Percentiles rank a stretch among this genome's conserved stretches.
phyloP scores from a whole-genome alignment of 2,888 invertebrate genomes.

The Ganaspis brasiliensis region DNA sequence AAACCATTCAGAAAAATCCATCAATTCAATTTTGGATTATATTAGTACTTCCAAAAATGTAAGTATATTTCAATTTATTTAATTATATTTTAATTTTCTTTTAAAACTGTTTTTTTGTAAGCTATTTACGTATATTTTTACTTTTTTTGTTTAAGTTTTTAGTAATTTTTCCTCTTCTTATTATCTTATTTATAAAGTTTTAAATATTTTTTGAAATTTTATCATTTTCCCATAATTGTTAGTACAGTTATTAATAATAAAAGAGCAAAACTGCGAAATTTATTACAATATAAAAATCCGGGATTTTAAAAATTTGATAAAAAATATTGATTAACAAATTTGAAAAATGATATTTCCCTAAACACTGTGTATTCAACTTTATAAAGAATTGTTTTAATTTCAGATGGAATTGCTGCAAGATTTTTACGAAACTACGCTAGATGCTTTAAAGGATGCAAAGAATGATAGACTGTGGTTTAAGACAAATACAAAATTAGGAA shows the following conservation, averaged over 20 bases:
- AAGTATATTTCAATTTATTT: slow-evolving; percentile 79
- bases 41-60: slow-evolving; percentile 99
- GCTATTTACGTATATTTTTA: background rate
- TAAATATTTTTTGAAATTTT: too few relatives aligned
- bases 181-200: background rate
- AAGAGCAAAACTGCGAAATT: too few relatives aligned
- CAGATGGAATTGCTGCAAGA: slow-evolving; percentile 99
- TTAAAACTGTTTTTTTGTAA: slow-evolving; percentile 28
- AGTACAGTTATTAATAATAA: too few relatives aligned
- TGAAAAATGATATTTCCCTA: too few relatives aligned
- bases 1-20: slow-evolving; percentile 99
- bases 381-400: too few relatives aligned
- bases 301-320: too few relatives aligned
- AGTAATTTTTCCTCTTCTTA: slow-evolving; percentile 17
- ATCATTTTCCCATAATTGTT: too few relatives aligned
- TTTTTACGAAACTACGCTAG: slow-evolving; percentile 98
- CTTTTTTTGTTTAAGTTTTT: too few relatives aligned
- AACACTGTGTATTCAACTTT: too few relatives aligned
- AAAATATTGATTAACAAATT: too few relatives aligned
- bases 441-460: slow-evolving; percentile 97
- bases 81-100: slow-evolving; percentile 47
- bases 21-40: slow-evolving; percentile 99
- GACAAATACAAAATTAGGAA: slow-evolving; percentile 99
- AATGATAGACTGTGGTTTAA: slow-evolving; percentile 99
- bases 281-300: too few relatives aligned